A percentile compares a stretch with the other conserved stretches of the same genome.
phyloP scores from a whole-genome alignment of 2,113 vertebrate species.

The Monarcha castaneiventris region DNA sequence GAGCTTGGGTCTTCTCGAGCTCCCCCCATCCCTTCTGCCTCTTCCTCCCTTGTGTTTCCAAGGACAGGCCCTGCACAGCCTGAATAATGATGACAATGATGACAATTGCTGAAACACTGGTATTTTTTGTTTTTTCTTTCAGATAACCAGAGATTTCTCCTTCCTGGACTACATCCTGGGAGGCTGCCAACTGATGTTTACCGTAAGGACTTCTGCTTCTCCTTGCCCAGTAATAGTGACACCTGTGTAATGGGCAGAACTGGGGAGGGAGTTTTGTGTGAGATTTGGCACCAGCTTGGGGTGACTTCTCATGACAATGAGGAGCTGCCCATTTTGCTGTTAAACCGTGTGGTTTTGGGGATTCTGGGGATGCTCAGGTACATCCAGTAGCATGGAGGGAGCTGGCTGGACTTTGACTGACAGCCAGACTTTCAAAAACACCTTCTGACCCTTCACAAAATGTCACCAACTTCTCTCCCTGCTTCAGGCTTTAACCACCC shows the following conservation, averaged over 20 bases:
- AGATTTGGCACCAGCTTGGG: neutral
- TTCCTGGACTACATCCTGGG: slow-evolving; percentile 98
- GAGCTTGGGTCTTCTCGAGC: accelerated
- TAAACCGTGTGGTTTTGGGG: neutral
- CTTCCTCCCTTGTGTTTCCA: neutral
- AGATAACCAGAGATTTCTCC: slow-evolving; percentile 94
- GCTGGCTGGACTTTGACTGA: neutral
- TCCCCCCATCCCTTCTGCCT: neutral
- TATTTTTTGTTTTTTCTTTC: neutral
- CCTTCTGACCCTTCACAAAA: neutral
- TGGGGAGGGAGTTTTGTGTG: neutral
- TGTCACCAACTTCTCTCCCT: neutral
- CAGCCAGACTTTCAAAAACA: neutral
- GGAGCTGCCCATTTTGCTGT: neutral
- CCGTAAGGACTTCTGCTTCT: slow-evolving; percentile 77
- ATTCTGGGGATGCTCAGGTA: neutral
- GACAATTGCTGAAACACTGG: neutral
- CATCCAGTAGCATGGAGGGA: neutral
- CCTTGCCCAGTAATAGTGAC: neutral
- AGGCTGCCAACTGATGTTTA: slow-evolving; percentile 98
- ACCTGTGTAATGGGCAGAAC: neutral
- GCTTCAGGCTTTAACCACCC: neutral
- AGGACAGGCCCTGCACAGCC: neutral
- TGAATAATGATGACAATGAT: neutral
- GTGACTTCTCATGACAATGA: neutral